Evolutionary conservation across 1,140 invertebrate species (phyloP), one percentile per base, ranked within the genome.

Genomic region (Pristionchus pacificus): DNA sequence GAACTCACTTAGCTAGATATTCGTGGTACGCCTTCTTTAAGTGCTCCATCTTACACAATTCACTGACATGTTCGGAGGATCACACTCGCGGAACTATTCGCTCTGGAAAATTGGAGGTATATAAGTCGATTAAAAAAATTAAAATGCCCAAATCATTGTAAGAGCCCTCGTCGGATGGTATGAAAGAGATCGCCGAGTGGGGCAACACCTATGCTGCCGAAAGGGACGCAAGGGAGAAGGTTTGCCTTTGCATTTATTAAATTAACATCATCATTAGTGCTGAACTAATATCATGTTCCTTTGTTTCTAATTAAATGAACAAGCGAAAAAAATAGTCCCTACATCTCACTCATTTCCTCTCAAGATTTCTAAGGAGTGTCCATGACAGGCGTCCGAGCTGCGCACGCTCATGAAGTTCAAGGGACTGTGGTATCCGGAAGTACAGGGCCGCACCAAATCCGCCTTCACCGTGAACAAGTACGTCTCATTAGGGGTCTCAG

Each of bases 51-150:
- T 97, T 74, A 93, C 95, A 0, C 95, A 98, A 84, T 99, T 98
- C 86, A 97, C 94, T 14, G 95, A 98, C 85, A 88, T 98, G 29
- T 92, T 99, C 76, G 97, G 96, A 0, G 95, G 93, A 3, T 91
- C 92, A 0, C 97, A 99, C 82, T 90, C 90, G 60, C 87, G 88
- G 0, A 91, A 92, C 80, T 98, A 94, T 82, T 74, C 77, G 2
- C 92, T 98, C 79, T 99, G 95, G 95, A 91, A 92, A 13, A 91
- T 93, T 79, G 93, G 93, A 31, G 90, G 91, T 62, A n/a, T n/a
- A n/a, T n/a, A n/a, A n/a, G n/a, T n/a, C n/a, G n/a, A n/a, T n/a
- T n/a, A n/a, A n/a, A n/a, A n/a, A n/a, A n/a, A n/a, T n/a, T n/a
- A n/a, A n/a, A n/a, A n/a, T n/a, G n/a, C n/a, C n/a, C n/a, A n/a